These are phyloP conservation scores for Gulo gulo DNA, from an alignment of 2,113 vertebrate genomes.

Conservation along the genomic window DNA sequence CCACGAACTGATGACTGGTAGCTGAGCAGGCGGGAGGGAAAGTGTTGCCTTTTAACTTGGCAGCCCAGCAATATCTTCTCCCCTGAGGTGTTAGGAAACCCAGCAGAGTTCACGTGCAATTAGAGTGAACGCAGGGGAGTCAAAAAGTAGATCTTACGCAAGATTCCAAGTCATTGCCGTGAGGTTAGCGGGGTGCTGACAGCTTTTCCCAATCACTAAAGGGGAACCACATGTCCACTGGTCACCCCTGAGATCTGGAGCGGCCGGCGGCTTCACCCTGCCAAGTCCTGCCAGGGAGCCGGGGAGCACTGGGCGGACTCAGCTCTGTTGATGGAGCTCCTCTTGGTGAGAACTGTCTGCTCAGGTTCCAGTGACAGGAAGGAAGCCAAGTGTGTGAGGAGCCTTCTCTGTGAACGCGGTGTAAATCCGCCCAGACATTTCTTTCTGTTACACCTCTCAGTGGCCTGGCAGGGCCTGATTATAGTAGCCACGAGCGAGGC, in stretches of 20 bases:
- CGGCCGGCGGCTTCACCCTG: accelerated
- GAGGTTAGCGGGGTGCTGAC: neutral
- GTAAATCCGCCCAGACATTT: neutral
- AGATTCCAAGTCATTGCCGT: neutral
- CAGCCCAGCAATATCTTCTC: neutral
- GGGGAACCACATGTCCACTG: neutral
- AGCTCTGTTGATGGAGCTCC: neutral
- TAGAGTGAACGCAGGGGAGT: neutral
- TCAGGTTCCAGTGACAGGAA: neutral
- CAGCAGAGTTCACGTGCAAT: neutral
- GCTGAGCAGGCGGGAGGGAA: neutral
- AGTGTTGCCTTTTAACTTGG: neutral
- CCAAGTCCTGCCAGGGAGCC: neutral
- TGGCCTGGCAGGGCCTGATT: neutral
- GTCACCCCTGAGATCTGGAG: neutral
- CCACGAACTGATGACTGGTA: neutral
- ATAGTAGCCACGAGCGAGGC: neutral
- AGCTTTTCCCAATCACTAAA: neutral
- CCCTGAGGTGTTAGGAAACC: neutral
- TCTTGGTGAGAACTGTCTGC: neutral
- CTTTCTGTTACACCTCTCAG: neutral
- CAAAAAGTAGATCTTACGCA: neutral
- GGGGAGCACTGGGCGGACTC: accelerated
- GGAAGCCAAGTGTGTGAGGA: neutral
- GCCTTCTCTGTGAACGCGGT: accelerated